Conservation (phyloP, 1,140 invertebrate genomes). For the Mya arenaria region DNA sequence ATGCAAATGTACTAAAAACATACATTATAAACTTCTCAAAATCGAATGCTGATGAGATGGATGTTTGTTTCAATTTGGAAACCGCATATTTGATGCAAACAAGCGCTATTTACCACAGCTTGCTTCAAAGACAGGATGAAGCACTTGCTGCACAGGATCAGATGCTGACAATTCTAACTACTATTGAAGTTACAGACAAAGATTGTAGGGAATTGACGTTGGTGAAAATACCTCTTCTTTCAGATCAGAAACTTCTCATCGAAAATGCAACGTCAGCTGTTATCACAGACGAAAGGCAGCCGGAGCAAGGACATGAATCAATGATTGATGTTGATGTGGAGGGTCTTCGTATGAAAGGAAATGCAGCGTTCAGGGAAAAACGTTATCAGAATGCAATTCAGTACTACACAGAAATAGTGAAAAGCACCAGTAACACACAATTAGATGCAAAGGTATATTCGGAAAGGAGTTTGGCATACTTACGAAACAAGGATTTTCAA, state of each 20-base stretch:
- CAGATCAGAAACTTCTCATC: neutral
- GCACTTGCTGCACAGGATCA: slow-evolving; percentile 15
- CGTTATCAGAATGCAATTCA: slow-evolving; percentile 21
- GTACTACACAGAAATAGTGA: neutral
- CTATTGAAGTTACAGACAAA: neutral
- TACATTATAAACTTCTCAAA: neutral
- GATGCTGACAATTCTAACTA: slow-evolving; percentile 15
- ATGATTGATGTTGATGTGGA: neutral
- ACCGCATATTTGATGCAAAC: neutral
- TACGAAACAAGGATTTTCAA: neutral
- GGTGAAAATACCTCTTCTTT: slow-evolving; percentile 21
- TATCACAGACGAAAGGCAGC: neutral
- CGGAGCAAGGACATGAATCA: neutral
- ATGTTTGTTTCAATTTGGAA: slow-evolving; percentile 21
- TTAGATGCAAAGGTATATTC: neutral
- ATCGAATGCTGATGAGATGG: neutral
- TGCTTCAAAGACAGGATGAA: slow-evolving; percentile 21
- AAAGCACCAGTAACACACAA: neutral
- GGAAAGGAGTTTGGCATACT: slow-evolving; percentile 22
- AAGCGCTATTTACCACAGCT: slow-evolving; percentile 11
- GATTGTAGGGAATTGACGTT: neutral
- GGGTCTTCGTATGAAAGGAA: neutral
- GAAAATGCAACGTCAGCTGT: neutral
- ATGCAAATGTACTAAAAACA: slow-evolving; percentile 20
- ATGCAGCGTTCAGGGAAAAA: neutral